These are phyloP conservation scores for Melitaea athalia DNA, from an alignment of 2,888 invertebrate genomes.

Conservation along the genomic window DNA sequence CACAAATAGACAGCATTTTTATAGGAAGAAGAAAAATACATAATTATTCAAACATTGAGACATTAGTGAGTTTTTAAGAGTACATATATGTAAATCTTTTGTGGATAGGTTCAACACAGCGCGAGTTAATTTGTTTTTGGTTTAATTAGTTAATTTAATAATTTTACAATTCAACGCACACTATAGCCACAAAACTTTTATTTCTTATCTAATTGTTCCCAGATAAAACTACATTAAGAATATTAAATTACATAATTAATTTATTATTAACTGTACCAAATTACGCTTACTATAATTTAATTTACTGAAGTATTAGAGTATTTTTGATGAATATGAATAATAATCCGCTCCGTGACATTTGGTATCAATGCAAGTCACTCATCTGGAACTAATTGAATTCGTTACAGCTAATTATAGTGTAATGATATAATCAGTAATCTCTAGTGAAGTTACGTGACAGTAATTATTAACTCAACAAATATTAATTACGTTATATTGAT, in stretches of 20 bases:
- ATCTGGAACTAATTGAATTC: slow-evolving; percentile 11
- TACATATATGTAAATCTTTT: not conserved
- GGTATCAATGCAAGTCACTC: slow-evolving; percentile 2
- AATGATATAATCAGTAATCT: not conserved
- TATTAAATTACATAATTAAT: not conserved
- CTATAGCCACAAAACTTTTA: not conserved
- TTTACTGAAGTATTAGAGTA: too few species aligned
- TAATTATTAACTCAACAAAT: not conserved
- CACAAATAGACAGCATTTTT: too few species aligned
- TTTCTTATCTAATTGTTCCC: not conserved
- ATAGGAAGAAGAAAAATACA: too few species aligned
- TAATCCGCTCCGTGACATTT: not conserved
- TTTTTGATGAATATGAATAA: not conserved
- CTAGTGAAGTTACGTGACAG: not conserved
- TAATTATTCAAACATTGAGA: too few species aligned
- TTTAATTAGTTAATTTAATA: not conserved
- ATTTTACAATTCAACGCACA: not conserved
- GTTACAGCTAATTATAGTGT: not conserved
- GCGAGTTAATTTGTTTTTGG: not conserved
- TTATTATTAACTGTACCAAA: not conserved
- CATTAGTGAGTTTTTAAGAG: too few species aligned
- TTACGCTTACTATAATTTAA: not conserved
- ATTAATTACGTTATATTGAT: too few species aligned
- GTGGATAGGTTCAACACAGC: not conserved
- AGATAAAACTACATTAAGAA: not conserved